Percentiles rank a stretch among this genome's conserved stretches.
Conservation (phyloP, 2,797 vertebrate genomes). For the Huso huso region DNA sequence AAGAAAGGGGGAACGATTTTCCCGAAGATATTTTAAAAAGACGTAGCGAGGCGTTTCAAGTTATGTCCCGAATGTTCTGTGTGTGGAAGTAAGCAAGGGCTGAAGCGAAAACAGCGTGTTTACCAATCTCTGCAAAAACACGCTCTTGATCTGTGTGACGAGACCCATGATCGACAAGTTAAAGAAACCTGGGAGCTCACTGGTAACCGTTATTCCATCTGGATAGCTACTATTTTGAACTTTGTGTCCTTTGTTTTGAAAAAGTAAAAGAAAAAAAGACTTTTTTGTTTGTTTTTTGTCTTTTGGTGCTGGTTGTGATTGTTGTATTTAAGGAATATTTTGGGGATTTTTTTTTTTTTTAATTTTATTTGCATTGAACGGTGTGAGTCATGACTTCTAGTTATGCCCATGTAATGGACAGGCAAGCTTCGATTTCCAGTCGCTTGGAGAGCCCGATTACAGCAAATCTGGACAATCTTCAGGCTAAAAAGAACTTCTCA, state of each 20-base stretch:
- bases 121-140: constrained; percentile 7
- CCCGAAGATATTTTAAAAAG: constrained; percentile 50
- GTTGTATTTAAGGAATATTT: constrained; percentile 43
- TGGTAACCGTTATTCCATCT: constrained; percentile 18
- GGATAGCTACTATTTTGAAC: constrained; percentile 38
- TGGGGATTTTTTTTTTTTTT: constrained; percentile 18
- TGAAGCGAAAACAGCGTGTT: constrained; percentile 24
- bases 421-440: constrained; percentile 73
- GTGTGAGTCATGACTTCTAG: constrained; percentile 83
- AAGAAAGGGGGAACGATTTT: constrained; percentile 37
- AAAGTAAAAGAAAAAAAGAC: constrained; percentile 20
- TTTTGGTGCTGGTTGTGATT: constrained; percentile 32
- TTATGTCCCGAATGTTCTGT: constrained; percentile 12
- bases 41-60: constrained; percentile 29
- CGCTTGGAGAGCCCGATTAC: constrained; percentile 83
- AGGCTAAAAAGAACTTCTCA: constrained; percentile 97
- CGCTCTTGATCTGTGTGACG: constrained; percentile 24
- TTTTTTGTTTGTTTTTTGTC: constrained; percentile 27
- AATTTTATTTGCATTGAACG: constrained; percentile 26
- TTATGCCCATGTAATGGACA: constrained; percentile 92
- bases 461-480: constrained; percentile 82
- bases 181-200: constrained; percentile 9
- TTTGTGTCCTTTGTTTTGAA: constrained; percentile 23
- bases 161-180: constrained; percentile 8
- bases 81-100: constrained; percentile 34